These are phyloP conservation scores for Silurus glanis DNA, from an alignment of 2,113 vertebrate species.

Conservation along the genomic window DNA sequence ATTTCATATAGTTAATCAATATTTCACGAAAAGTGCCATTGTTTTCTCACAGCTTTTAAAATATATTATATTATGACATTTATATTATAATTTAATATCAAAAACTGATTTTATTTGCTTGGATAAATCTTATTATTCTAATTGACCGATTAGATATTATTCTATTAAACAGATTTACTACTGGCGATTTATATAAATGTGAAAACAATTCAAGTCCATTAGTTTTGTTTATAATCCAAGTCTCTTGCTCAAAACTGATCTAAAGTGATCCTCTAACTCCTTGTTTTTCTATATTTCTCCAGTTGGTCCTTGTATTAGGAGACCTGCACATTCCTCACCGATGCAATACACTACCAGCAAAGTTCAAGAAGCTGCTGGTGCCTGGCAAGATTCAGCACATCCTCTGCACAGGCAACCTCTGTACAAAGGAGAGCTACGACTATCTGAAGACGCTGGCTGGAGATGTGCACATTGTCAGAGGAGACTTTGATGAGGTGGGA, in stretches of 20 bases:
- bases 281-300: background rate
- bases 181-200: background rate
- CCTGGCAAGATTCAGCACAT: conserved; percentile 99
- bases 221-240: background rate
- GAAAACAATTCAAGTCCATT: background rate
- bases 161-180: background rate
- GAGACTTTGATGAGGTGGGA: conserved; percentile 95
- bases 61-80: too few species aligned
- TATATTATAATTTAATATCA: too few species aligned
- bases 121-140: too few species aligned
- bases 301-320: conserved; percentile 99
- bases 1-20: too few species aligned
- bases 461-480: conserved; percentile 96
- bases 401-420: conserved; percentile 97
- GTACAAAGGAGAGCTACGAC: conserved; percentile 99
- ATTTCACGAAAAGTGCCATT: too few species aligned
- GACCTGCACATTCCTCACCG: conserved; percentile 98
- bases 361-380: conserved; percentile 97
- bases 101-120: too few species aligned
- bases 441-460: conserved; percentile 98
- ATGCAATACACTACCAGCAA: conserved; percentile 96
- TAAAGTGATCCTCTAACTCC: background rate
- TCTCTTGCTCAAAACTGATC: background rate
- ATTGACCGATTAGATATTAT: background rate
- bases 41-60: too few species aligned